Percentiles rank a stretch among this genome's conserved stretches.
Conservation (phyloP, 1,140 invertebrate species). For the Drosophila bipectinata region DNA sequence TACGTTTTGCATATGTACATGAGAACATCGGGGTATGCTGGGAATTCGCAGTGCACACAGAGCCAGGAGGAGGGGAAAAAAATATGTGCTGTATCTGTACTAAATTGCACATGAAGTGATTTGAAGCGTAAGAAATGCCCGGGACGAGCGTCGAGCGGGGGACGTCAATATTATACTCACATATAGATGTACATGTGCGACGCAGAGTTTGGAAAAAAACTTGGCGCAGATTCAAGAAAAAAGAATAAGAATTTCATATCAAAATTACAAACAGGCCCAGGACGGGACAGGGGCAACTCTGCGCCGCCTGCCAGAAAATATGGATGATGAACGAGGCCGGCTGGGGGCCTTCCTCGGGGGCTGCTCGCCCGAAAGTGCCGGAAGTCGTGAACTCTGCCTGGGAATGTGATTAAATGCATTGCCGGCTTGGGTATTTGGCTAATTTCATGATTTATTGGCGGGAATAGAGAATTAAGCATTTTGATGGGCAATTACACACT, state of each 20-base stretch:
- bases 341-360: conserved; percentile 12
- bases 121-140: conserved; percentile 77
- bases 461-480: conserved; percentile 16
- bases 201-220: conserved; percentile 63
- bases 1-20: conserved; percentile 47
- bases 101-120: conserved; percentile 80
- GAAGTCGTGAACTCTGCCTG: conserved; percentile 53
- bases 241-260: conserved; percentile 60
- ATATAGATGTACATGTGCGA: conserved; percentile 26
- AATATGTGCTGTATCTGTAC: conserved; percentile 58
- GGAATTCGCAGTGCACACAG: conserved; percentile 57
- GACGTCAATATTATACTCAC: conserved; percentile 61
- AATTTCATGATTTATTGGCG: conserved; percentile 62
- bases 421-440: conserved; percentile 64
- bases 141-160: conserved; percentile 13
- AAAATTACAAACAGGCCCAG: conserved; percentile 71
- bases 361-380: conserved; percentile 55
- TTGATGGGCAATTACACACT: conserved; percentile 8
- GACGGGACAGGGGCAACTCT: conserved; percentile 49
- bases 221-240: conserved; percentile 77
- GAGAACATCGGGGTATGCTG: conserved; percentile 68
- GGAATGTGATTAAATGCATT: conserved; percentile 77
- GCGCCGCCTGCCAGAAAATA: conserved; percentile 23
- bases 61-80: not conserved
- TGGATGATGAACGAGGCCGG: conserved; percentile 62